These are phyloP conservation scores for Panulirus ornatus DNA, from an alignment of 1,140 invertebrate genomes.

Conservation along the genomic window DNA sequence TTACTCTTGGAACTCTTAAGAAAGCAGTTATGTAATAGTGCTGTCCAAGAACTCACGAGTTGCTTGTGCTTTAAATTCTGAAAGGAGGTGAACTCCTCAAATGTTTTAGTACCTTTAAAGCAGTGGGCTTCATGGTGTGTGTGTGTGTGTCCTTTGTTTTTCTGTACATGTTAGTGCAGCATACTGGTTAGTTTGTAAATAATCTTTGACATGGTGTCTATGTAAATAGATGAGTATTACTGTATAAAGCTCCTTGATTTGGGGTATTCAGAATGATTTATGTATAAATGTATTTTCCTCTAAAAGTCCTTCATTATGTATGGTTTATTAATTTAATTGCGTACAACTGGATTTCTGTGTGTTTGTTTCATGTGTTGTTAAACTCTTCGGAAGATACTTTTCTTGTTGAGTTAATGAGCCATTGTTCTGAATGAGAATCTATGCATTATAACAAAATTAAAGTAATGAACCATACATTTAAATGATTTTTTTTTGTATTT, in stretches of 20 bases:
- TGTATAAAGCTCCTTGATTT: background rate
- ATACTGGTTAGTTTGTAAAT: background rate
- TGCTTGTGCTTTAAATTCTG: background rate
- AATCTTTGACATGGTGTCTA: no score
- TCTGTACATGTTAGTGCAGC: background rate
- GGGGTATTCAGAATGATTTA: background rate
- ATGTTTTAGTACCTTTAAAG: background rate
- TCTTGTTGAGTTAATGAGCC: background rate
- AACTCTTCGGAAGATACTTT: background rate
- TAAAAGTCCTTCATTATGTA: background rate
- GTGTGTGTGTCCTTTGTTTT: background rate
- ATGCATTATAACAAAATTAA: no score
- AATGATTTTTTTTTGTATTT: no score
- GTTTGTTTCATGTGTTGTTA: background rate
- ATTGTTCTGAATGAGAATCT: background rate
- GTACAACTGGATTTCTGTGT: no score
- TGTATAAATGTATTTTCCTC: background rate
- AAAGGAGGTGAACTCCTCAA: background rate
- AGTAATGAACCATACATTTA: no score
- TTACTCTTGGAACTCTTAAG: background rate
- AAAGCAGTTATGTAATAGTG: background rate
- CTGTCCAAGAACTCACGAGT: background rate
- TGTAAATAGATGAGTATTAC: background rate
- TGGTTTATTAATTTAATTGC: background rate
- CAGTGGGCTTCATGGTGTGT: background rate